These are phyloP conservation scores for Malachius bipustulatus DNA, from an alignment of 2,888 invertebrate genomes.

Conservation along the genomic window DNA sequence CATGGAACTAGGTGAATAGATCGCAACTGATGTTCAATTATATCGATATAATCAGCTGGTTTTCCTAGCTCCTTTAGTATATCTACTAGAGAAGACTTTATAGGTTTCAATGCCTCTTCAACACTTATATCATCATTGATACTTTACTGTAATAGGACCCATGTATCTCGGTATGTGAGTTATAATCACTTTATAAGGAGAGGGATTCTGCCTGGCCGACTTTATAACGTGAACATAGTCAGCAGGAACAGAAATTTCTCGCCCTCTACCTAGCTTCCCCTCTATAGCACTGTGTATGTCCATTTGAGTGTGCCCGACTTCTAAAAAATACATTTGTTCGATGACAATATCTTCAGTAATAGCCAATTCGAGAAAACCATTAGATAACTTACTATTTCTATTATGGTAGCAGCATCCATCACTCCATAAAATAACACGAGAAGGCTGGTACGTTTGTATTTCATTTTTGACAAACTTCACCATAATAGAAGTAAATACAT, in stretches of 20 bases:
- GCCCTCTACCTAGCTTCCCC: too few relatives aligned
- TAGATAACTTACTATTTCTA: slow-evolving; percentile 14
- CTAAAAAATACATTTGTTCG: slow-evolving; percentile 17
- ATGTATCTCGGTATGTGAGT: too few relatives aligned
- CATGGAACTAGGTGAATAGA: too few relatives aligned
- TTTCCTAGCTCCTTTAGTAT: too few relatives aligned
- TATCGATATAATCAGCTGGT: too few relatives aligned
- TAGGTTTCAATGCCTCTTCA: too few relatives aligned
- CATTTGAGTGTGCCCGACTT: slow-evolving; percentile 21
- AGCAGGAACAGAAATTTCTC: slow-evolving; percentile 14
- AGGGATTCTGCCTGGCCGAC: slow-evolving; percentile 12
- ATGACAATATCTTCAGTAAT: slow-evolving; percentile 13
- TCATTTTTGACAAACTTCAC: slow-evolving; percentile 15
- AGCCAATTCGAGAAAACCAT: slow-evolving; percentile 13
- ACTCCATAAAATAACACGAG: slow-evolving; percentile 13
- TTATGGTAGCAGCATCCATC: slow-evolving; percentile 15
- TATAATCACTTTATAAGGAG: slow-evolving; percentile 10
- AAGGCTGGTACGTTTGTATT: slow-evolving; percentile 9
- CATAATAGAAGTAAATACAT: slow-evolving; percentile 16
- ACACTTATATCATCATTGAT: too few relatives aligned
- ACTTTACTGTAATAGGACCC: too few relatives aligned
- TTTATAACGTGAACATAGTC: slow-evolving; percentile 11
- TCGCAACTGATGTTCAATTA: too few relatives aligned
- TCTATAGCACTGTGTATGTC: slow-evolving; percentile 18
- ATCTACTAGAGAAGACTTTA: too few relatives aligned